These are phyloP conservation scores for Crotalus helleri DNA, from an alignment of 2,113 vertebrate genomes.

Conservation along the genomic window DNA sequence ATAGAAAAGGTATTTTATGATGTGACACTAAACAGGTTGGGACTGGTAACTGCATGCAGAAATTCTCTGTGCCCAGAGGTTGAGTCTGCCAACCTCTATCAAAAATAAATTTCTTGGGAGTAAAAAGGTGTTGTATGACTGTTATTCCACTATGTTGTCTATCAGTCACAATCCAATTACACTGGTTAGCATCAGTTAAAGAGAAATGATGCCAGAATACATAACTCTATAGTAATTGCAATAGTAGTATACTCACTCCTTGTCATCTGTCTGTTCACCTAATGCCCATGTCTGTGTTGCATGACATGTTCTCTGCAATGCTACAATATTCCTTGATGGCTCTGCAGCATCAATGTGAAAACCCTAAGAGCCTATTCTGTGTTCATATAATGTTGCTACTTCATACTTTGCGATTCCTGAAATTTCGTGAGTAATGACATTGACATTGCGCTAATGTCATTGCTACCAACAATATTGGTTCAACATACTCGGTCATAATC, in stretches of 20 bases:
- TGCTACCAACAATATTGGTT: neutral
- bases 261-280: neutral
- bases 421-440: neutral
- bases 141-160: neutral
- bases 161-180: neutral
- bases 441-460: neutral
- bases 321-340: neutral
- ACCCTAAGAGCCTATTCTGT: neutral
- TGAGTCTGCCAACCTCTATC: neutral
- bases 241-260: neutral
- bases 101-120: neutral
- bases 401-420: neutral
- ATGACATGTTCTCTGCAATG: neutral
- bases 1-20: slow-evolving; percentile 41
- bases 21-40: slow-evolving; percentile 44
- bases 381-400: neutral
- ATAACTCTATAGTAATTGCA: neutral
- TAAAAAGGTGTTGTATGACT: neutral
- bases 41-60: slow-evolving; percentile 38
- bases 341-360: neutral
- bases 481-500: neutral
- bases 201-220: neutral
- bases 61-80: neutral
- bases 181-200: neutral
- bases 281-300: neutral